Evolutionary conservation across 2,888 invertebrate genomes (phyloP).

Genomic region (Rutpela maculata): DNA sequence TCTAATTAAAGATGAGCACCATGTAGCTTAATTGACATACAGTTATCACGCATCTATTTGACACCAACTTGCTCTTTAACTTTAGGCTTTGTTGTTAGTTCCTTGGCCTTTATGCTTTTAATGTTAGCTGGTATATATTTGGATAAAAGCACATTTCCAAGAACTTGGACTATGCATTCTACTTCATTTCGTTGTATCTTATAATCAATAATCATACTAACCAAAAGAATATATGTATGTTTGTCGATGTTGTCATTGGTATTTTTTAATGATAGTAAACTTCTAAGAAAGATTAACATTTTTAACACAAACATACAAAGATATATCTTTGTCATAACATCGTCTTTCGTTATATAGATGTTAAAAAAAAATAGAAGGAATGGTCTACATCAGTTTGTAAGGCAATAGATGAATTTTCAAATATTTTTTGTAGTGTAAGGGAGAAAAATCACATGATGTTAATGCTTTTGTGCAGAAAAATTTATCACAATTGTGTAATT

Average conservation of each 20-base stretch:
- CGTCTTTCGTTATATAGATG: constrained; percentile 5
- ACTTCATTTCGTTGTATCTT: constrained; percentile 27
- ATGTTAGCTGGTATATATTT: constrained; percentile 33
- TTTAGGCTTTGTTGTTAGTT: constrained; percentile 37
- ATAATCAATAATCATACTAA: constrained; percentile 40
- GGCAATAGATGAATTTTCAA: background rate
- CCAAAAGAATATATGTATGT: constrained; percentile 26
- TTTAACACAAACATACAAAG: constrained; percentile 41
- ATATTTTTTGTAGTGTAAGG: background rate
- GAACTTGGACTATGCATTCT: constrained; percentile 33
- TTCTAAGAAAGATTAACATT: constrained; percentile 20
- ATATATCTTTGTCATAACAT: constrained; percentile 21
- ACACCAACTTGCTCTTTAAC: constrained; percentile 22
- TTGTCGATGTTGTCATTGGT: constrained; percentile 36
- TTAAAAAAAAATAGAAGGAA: constrained; percentile 30
- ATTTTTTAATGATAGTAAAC: constrained; percentile 24
- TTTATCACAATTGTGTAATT: too few species aligned
- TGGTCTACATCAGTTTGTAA: background rate
- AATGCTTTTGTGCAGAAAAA: too few species aligned
- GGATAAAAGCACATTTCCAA: constrained; percentile 55
- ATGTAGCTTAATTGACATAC: background rate
- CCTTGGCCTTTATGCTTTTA: constrained; percentile 42
- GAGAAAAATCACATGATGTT: too few species aligned
- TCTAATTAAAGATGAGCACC: background rate
- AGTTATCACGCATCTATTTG: background rate